Base-by-base conservation (phyloP, 2,888 invertebrate genomes). In the Dione vanillae region DNA sequence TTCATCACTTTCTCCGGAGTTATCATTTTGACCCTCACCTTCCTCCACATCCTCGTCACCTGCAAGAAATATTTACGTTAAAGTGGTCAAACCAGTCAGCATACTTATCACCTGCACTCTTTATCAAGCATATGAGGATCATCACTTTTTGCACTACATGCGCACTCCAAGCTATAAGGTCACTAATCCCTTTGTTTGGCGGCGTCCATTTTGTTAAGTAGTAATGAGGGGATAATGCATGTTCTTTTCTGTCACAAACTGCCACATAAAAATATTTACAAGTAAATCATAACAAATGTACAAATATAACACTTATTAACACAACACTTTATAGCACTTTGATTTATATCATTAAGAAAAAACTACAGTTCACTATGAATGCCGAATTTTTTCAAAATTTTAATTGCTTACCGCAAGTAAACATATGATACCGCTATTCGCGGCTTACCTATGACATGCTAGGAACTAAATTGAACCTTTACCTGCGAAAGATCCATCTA, bases 401-500 rank as follows among this genome's bases (percentile, higher is more conserved):
- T 93, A 93, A 93, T 93, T 94, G 92, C 92, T 81, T 82, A 85
- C 93, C 93, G 92, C 93, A 94, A 91, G 94, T 94, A 94, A 94
- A 94, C 94, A 94, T 93, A 93, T 92, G 93, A 93, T 93, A 93
- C 93, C 93, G 93, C 93, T 94, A 93, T 92, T 91, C 93, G 91
- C 92, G 92, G 92, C 91, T 94, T 93, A 91, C 91, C 93, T 93
- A 93, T 92, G 92, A 93, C 92, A 93, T 91, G 89, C 92, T 93
- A 91, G 78, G 77, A 81, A 88, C 85, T 84, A 89, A 90, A 91
- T 86, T 86, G 80, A 85, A 82, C 84, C 92, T 96, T 96, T 94
- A 97, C 97, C 97, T 94, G 96, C 97, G 87, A 96, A 96, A 88
- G 95, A 96, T 88, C 97, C 97, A 84, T 97, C 97, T 88, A 97